phyloP scores from a whole-genome alignment of 2,888 invertebrate genomes.

The Seladonia tumulorum region DNA sequence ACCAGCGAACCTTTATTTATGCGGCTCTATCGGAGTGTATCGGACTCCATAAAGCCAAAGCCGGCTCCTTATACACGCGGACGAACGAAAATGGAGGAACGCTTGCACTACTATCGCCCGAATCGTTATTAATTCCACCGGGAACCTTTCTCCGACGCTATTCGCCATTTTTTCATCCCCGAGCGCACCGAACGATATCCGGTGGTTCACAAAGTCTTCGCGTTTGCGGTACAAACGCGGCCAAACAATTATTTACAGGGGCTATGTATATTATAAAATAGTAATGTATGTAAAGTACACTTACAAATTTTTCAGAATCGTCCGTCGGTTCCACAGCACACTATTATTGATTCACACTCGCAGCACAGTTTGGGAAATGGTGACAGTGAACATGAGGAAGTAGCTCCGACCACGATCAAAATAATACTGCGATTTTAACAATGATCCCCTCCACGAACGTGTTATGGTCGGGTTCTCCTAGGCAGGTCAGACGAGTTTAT shows the following conservation, averaged over 20 bases:
- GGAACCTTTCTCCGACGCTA: background rate
- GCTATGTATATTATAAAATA: too few species aligned
- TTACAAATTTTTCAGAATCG: too few species aligned
- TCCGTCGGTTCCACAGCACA: too few species aligned
- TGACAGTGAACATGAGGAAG: too few species aligned
- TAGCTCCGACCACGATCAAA: too few species aligned
- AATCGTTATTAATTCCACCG: background rate
- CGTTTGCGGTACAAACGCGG: background rate
- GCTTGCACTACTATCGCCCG: background rate
- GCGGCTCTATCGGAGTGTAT: constrained; percentile 47
- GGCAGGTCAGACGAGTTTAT: too few species aligned
- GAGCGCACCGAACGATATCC: background rate
- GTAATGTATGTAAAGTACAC: too few species aligned
- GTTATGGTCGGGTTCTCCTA: too few species aligned
- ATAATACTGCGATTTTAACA: too few species aligned
- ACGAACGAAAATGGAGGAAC: background rate
- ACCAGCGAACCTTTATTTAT: constrained; percentile 29
- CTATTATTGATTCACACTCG: too few species aligned
- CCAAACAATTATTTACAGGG: background rate
- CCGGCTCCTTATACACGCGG: constrained; percentile 26
- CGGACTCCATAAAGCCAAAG: constrained; percentile 67
- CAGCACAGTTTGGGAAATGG: too few species aligned
- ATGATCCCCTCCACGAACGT: too few species aligned
- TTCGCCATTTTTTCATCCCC: background rate
- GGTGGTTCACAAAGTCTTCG: background rate